These are phyloP conservation scores for Zaprionus inermis DNA, from an alignment of 1,140 invertebrate species.

Conservation along the genomic window DNA sequence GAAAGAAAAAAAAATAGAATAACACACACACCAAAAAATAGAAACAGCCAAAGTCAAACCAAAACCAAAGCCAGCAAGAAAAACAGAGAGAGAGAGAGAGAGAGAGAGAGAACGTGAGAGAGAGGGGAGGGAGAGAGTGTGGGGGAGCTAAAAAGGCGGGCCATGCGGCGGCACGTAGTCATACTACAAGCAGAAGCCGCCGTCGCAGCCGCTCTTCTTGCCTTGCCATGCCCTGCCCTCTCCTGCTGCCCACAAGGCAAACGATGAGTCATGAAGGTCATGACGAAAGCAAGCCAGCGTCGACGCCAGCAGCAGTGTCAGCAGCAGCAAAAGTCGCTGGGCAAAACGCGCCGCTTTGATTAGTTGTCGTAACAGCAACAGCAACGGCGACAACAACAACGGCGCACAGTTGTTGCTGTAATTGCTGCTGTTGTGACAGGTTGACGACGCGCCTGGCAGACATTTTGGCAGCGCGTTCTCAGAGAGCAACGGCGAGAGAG, in stretches of 20 bases:
- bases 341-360: slow-evolving; percentile 79
- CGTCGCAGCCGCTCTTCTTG: neutral
- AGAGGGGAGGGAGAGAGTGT: slow-evolving; percentile 5
- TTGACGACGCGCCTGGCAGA: slow-evolving; percentile 72
- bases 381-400: neutral
- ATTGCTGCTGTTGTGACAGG: slow-evolving; percentile 62
- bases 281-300: slow-evolving; percentile 76
- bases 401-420: slow-evolving; percentile 15
- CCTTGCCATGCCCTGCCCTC: neutral
- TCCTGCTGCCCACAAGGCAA: slow-evolving; percentile 32
- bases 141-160: slow-evolving; percentile 49
- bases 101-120: neutral
- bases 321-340: slow-evolving; percentile 29
- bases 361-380: slow-evolving; percentile 50
- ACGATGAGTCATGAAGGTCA: slow-evolving; percentile 84
- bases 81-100: neutral
- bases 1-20: slow-evolving; percentile 43
- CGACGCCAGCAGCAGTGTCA: slow-evolving; percentile 7
- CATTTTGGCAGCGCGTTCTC: slow-evolving; percentile 72
- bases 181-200: slow-evolving; percentile 16
- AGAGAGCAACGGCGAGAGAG: slow-evolving; percentile 18
- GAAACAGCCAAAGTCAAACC: slow-evolving; percentile 16
- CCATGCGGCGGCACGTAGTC: slow-evolving; percentile 38
- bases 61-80: slow-evolving; percentile 30
- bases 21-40: slow-evolving; percentile 23